phyloP scores from a whole-genome alignment of 2,113 vertebrate genomes.

The Dasyornis broadbenti region DNA sequence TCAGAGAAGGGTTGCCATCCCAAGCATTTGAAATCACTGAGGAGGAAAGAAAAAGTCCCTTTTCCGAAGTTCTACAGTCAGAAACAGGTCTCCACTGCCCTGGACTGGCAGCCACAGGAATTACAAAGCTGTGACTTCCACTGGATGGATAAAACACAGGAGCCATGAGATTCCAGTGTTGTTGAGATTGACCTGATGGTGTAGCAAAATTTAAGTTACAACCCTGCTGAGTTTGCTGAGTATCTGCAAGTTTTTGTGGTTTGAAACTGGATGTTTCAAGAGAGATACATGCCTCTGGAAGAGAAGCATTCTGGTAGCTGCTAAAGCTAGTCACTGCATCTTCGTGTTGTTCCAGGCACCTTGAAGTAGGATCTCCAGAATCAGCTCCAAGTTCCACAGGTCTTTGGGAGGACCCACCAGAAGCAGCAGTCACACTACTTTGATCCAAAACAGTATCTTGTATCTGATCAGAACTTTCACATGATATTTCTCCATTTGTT shows the following conservation, averaged over 20 bases:
- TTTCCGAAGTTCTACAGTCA: slow-evolving; percentile 6
- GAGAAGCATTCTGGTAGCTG: neutral
- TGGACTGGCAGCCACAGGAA: slow-evolving; percentile 76
- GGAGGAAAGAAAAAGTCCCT: slow-evolving; percentile 56
- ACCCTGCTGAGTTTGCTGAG: neutral
- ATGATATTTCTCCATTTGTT: neutral
- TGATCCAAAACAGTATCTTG: slow-evolving; percentile 12
- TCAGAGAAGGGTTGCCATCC: slow-evolving; percentile 63
- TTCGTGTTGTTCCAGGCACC: neutral
- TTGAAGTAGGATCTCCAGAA: neutral
- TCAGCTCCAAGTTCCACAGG: neutral
- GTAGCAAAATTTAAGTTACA: slow-evolving; percentile 34
- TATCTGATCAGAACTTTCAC: neutral
- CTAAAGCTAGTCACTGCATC: neutral
- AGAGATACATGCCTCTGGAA: neutral
- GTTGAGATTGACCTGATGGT: neutral
- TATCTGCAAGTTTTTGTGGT: slow-evolving; percentile 27
- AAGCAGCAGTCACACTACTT: neutral
- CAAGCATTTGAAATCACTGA: slow-evolving; percentile 64
- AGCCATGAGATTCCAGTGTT: slow-evolving; percentile 81
- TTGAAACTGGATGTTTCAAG: slow-evolving; percentile 41
- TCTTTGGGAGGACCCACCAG: neutral
- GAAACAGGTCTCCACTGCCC: slow-evolving; percentile 65
- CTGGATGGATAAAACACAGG: slow-evolving; percentile 74
- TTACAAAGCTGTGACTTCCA: slow-evolving; percentile 77